phyloP scores from a whole-genome alignment of 2,888 invertebrate species.

The Amphimallon solstitiale region DNA sequence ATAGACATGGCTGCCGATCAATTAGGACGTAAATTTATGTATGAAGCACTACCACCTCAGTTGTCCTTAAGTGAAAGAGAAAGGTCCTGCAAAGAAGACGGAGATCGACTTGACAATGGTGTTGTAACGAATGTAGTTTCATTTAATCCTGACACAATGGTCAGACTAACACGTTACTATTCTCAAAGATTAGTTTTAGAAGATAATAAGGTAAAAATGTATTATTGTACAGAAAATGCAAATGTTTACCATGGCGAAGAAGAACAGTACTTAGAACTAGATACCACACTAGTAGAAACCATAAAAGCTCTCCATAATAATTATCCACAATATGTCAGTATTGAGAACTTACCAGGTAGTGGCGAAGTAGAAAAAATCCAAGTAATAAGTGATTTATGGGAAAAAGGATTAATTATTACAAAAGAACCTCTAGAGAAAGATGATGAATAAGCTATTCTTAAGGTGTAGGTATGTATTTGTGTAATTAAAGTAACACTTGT shows the following conservation, averaged over 20 bases:
- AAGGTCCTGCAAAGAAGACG: constrained; percentile 78
- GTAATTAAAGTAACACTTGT: too few relatives aligned
- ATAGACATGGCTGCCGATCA: constrained; percentile 87
- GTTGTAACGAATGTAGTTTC: constrained; percentile 71
- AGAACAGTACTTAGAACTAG: constrained; percentile 79
- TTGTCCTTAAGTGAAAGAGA: constrained; percentile 73
- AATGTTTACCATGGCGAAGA: constrained; percentile 87
- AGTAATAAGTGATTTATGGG: constrained; percentile 81
- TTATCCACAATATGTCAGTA: constrained; percentile 81
- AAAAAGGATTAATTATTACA: constrained; percentile 82
- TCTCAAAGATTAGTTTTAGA: constrained; percentile 72
- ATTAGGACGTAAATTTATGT: constrained; percentile 84
- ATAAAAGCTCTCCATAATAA: constrained; percentile 75
- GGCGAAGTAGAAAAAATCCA: constrained; percentile 74
- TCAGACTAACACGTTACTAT: constrained; percentile 70
- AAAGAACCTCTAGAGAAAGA: constrained; percentile 66
- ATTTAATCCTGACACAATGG: constrained; percentile 69
- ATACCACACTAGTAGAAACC: constrained; percentile 72
- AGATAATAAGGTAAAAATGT: constrained; percentile 75
- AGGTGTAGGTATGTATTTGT: neutral
- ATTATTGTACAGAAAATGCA: constrained; percentile 87
- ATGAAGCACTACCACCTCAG: constrained; percentile 88
- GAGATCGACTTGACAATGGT: constrained; percentile 75
- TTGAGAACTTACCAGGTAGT: constrained; percentile 76
- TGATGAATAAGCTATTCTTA: constrained; percentile 22